Evolutionary conservation across 2,113 vertebrate genomes (phyloP), one percentile per base, ranked within the genome.

Genomic region (Corynorhinus townsendii): DNA sequence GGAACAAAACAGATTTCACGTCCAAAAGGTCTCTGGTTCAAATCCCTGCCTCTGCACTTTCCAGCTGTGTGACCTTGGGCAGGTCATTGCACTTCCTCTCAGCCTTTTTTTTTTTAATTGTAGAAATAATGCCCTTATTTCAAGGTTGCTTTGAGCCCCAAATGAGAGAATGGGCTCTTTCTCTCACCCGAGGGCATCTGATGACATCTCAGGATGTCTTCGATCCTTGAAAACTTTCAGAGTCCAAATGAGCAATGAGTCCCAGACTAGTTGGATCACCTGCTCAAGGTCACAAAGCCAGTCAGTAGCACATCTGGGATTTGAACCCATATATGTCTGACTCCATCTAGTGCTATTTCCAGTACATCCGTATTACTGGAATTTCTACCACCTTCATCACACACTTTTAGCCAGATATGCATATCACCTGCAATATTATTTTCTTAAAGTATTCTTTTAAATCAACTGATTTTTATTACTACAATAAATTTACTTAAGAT

Each of bases 401-500:
- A 38, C 7, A 11, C 24, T 69, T 89, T 79, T 52, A 81, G 84
- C 64, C 68, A 62, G 71, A 47, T 54, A 17, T 2, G 8, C 5
- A 22, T 12, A 75, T 33, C 40, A 26, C 40, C 52, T 81, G 35
- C 24, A 72, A 12, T 45, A 38, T 59, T 59, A 72, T 52, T 71
- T 96, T 79, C 52, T 77, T 43, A 83, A 89, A 75, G 11, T 47
- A 38, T 73, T 49, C 86, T 83, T 83, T 75, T 52, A 73, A 84
- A 71, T 59, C 6, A 69, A 76, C 19, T 84, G 28, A 64, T 90
- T 80, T 84, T 94, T 35, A 89, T 69, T 66, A 80, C 69, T 76
- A 33, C 11, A 89, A 49, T 75, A 91, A 22, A 73, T 89, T 62
- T 72, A 77, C 54, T 91, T 90, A 84, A 71, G 86, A 95, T 59